These are phyloP conservation scores for Drepana falcataria DNA, from an alignment of 2,888 invertebrate genomes.

Conservation along the genomic window DNA sequence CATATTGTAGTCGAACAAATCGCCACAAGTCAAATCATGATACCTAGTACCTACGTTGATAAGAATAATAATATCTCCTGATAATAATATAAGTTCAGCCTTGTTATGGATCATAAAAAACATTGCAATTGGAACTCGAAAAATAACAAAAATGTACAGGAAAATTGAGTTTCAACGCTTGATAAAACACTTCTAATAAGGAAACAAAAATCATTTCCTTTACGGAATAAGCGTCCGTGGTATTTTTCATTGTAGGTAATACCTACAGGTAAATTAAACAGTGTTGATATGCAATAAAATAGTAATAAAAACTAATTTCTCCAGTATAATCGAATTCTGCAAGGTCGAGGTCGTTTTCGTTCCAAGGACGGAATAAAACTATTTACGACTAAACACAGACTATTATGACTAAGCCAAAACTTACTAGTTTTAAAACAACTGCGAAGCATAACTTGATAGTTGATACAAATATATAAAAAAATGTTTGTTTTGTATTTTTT, in stretches of 20 bases:
- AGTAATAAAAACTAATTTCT: neutral
- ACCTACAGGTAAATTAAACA: neutral
- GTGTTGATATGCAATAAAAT: conserved; percentile 4
- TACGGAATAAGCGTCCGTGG: conserved; percentile 7
- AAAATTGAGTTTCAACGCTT: too few species aligned
- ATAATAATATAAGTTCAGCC: conserved; percentile 7
- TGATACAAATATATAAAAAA: too few species aligned
- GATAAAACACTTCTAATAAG: neutral
- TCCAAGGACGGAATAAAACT: conserved; percentile 23
- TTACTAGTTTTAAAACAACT: neutral
- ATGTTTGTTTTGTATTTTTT: too few species aligned
- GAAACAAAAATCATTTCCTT: conserved; percentile 15
- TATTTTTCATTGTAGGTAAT: neutral
- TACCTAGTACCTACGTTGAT: too few species aligned
- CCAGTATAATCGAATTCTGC: conserved; percentile 21
- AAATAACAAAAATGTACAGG: too few species aligned
- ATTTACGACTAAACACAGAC: conserved; percentile 7
- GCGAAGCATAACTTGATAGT: too few species aligned
- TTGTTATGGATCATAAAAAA: neutral
- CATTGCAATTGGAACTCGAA: too few species aligned
- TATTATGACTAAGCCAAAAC: neutral
- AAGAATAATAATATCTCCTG: conserved; percentile 10
- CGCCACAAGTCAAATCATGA: too few species aligned
- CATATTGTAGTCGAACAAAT: too few species aligned
- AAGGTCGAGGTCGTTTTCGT: conserved; percentile 31